Percentiles rank a stretch among this genome's conserved stretches.
phyloP scores from a whole-genome alignment of 2,888 invertebrate genomes.

The Dione vanillae region DNA sequence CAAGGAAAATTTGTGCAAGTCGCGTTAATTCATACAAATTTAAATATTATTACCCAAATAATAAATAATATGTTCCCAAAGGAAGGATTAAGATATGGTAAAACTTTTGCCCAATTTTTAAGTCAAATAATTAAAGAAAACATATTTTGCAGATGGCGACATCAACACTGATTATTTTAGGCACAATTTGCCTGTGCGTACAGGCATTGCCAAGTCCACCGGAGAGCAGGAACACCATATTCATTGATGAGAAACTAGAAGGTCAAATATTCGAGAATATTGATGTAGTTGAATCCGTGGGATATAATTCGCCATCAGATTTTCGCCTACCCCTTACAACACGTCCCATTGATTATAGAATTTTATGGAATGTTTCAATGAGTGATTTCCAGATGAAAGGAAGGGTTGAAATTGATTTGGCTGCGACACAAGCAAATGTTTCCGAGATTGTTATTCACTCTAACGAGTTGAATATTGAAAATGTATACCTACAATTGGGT shows the following conservation, averaged over 20 bases:
- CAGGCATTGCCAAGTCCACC: slow-evolving; percentile 57
- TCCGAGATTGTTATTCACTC: slow-evolving; percentile 68
- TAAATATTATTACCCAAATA: not conserved
- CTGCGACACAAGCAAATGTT: slow-evolving; percentile 59
- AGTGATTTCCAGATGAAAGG: slow-evolving; percentile 62
- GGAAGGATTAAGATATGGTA: not conserved
- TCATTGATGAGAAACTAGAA: slow-evolving; percentile 68
- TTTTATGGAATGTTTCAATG: slow-evolving; percentile 76
- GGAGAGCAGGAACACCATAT: slow-evolving; percentile 66
- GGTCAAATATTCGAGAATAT: slow-evolving; percentile 65
- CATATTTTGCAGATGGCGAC: slow-evolving; percentile 66
- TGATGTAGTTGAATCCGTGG: slow-evolving; percentile 23
- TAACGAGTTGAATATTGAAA: slow-evolving; percentile 60
- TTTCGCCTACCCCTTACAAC: slow-evolving; percentile 81
- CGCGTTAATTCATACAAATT: not conserved
- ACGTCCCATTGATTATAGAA: slow-evolving; percentile 77
- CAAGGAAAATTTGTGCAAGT: not conserved
- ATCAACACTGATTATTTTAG: slow-evolving; percentile 57
- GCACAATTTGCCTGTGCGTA: slow-evolving; percentile 55
- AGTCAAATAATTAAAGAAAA: not conserved
- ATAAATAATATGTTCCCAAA: too few species aligned
- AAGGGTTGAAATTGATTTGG: slow-evolving; percentile 62
- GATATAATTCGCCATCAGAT: slow-evolving; percentile 42
- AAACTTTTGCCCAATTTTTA: not conserved
- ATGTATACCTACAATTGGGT: slow-evolving; percentile 68